phyloP scores from a whole-genome alignment of 2,113 vertebrate species.

The Boulengeromyrus knoepffleri region DNA sequence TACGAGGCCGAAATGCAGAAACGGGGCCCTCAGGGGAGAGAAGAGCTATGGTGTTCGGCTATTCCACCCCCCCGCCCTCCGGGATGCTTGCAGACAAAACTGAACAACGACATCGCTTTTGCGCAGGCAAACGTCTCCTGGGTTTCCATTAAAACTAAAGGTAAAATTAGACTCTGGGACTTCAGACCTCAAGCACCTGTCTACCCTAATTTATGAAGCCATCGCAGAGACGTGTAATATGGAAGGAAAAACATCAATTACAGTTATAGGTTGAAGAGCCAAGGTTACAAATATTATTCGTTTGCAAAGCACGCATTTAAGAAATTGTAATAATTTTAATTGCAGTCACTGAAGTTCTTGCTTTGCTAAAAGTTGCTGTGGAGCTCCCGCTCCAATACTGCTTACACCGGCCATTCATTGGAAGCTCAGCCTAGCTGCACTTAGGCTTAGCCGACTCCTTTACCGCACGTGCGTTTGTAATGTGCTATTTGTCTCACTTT shows the following conservation, averaged over 20 bases:
- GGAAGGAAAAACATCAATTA: conserved; percentile 1
- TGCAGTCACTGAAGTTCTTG: neutral
- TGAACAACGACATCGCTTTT: neutral
- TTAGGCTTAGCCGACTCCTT: neutral
- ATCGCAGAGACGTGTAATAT: neutral
- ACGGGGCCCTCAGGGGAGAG: neutral
- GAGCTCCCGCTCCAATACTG: neutral
- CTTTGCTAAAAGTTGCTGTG: neutral
- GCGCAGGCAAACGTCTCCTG: neutral
- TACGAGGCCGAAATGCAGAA: neutral
- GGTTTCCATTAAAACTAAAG: conserved; percentile 18
- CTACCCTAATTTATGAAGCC: conserved; percentile 9
- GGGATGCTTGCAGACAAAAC: neutral
- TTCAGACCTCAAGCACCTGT: neutral
- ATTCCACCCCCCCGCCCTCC: neutral
- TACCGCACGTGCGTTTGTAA: neutral
- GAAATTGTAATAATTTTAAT: neutral
- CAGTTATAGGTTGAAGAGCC: neutral
- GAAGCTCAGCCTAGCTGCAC: neutral
- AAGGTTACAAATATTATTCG: neutral
- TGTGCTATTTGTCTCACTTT: neutral
- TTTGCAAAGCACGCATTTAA: neutral
- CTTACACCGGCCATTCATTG: neutral
- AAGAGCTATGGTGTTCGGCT: neutral
- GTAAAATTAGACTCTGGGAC: conserved; percentile 14